Percentiles rank a stretch among this genome's conserved stretches.
Conservation (phyloP, 1,140 invertebrate species). For the Drosophila bifasciata region DNA sequence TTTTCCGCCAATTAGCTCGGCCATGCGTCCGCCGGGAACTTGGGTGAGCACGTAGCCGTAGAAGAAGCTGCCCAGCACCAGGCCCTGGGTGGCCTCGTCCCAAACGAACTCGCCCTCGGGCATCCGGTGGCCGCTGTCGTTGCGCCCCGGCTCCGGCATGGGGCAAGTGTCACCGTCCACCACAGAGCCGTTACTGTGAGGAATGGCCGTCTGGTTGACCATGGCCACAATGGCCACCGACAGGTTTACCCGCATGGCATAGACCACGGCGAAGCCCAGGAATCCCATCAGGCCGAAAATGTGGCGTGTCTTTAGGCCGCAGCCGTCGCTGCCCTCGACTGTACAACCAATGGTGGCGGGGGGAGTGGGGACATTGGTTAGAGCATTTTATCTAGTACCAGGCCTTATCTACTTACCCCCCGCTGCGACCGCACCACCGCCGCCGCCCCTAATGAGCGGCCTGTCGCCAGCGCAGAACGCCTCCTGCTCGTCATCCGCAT, state of each 20-base stretch:
- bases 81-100: slow-evolving; percentile 90
- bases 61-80: slow-evolving; percentile 94
- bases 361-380: slow-evolving; percentile 2
- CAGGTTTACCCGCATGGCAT: slow-evolving; percentile 95
- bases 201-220: slow-evolving; percentile 91
- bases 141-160: slow-evolving; percentile 77
- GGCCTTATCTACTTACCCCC: slow-evolving; percentile 19
- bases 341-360: neutral
- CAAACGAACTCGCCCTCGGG: slow-evolving; percentile 90
- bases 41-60: slow-evolving; percentile 94
- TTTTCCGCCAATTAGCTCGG: slow-evolving; percentile 92
- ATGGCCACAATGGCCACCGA: slow-evolving; percentile 97
- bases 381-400: slow-evolving; percentile 16
- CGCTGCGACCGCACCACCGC: neutral
- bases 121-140: slow-evolving; percentile 84
- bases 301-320: slow-evolving; percentile 87
- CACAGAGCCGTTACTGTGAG: slow-evolving; percentile 85
- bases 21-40: slow-evolving; percentile 93
- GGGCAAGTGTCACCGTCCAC: slow-evolving; percentile 86
- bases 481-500: slow-evolving; percentile 60
- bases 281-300: slow-evolving; percentile 92
- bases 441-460: slow-evolving; percentile 52
- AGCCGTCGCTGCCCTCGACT: neutral
- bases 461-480: slow-evolving; percentile 58
- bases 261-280: slow-evolving; percentile 92